A percentile compares a stretch with the other conserved stretches of the same genome.
Evolutionary conservation across 2,888 invertebrate genomes (phyloP).

Genomic region (Ditula angustiorana): DNA sequence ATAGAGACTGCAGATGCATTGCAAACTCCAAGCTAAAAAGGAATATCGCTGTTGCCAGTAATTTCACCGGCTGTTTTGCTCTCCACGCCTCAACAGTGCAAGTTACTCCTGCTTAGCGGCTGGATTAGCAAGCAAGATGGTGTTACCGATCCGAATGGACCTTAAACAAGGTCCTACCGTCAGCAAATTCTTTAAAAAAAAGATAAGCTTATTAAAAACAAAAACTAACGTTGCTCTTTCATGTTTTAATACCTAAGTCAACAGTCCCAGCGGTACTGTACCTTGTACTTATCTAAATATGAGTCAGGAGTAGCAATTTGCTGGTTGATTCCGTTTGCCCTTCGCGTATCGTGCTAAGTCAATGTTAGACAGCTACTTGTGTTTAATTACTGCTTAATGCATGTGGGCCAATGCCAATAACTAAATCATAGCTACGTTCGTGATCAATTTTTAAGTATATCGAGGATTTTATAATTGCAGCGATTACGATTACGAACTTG

Average conservation of each 20-base stretch:
- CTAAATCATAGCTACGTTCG: slow-evolving; percentile 31
- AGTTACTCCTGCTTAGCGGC: too few species aligned
- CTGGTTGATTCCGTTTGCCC: slow-evolving; percentile 61
- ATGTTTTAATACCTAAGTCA: slow-evolving; percentile 43
- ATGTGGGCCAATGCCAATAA: slow-evolving; percentile 53
- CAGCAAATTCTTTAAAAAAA: too few species aligned
- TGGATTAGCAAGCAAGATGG: too few species aligned
- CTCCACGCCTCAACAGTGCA: too few species aligned
- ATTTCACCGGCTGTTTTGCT: too few species aligned
- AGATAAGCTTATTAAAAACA: not conserved
- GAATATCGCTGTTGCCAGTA: too few species aligned
- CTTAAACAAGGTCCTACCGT: too few species aligned
- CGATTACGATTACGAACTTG: not conserved
- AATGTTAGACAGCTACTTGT: slow-evolving; percentile 57
- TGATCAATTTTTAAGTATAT: slow-evolving; percentile 33
- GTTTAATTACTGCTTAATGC: slow-evolving; percentile 51
- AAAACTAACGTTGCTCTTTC: too few species aligned
- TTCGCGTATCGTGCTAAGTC: slow-evolving; percentile 64
- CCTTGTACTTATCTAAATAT: slow-evolving; percentile 76
- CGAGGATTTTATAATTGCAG: slow-evolving; percentile 9
- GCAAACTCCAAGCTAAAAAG: too few species aligned
- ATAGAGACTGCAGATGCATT: too few species aligned
- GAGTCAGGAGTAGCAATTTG: slow-evolving; percentile 64
- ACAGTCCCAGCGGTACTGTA: slow-evolving; percentile 44
- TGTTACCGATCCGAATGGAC: too few species aligned